phyloP scores from a whole-genome alignment of 2,888 invertebrate species.

The Parascotia fuliginaria region DNA sequence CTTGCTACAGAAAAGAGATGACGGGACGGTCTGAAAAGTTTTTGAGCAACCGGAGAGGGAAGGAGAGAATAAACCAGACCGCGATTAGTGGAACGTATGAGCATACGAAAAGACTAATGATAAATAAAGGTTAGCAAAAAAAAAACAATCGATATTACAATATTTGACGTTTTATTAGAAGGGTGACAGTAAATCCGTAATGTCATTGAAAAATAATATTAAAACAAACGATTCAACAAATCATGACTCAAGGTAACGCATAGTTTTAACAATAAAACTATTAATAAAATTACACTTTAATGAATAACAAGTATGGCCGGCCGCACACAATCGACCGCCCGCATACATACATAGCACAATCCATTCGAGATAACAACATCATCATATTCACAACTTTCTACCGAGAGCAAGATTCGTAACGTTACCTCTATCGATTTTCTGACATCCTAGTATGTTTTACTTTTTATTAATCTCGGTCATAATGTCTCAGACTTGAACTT shows the following conservation, averaged over 20 bases:
- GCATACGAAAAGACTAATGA: no score
- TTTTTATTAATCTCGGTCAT: no score
- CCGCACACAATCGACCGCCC: slow-evolving; percentile 15
- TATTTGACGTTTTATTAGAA: slow-evolving; percentile 84
- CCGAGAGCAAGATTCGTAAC: background rate
- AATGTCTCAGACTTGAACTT: no score
- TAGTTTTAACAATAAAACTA: slow-evolving; percentile 83
- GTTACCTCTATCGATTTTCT: background rate
- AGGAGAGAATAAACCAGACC: no score
- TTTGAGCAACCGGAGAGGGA: no score
- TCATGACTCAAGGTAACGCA: slow-evolving; percentile 84
- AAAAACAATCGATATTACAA: slow-evolving; percentile 75
- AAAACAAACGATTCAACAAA: slow-evolving; percentile 84
- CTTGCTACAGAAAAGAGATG: no score
- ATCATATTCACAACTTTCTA: background rate
- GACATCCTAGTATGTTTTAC: no score
- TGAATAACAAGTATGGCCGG: slow-evolving; percentile 66
- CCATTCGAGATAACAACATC: slow-evolving; percentile 47
- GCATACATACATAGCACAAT: slow-evolving; percentile 40
- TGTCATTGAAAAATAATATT: slow-evolving; percentile 82
- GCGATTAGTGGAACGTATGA: no score
- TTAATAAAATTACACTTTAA: slow-evolving; percentile 76
- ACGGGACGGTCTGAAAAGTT: no score
- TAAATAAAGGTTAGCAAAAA: slow-evolving; percentile 31
- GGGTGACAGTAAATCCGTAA: slow-evolving; percentile 82